A percentile compares a stretch with the other conserved stretches of the same genome.
Evolutionary conservation across 2,113 vertebrate genomes (phyloP).

Genomic region (Lipophrys pholis): DNA sequence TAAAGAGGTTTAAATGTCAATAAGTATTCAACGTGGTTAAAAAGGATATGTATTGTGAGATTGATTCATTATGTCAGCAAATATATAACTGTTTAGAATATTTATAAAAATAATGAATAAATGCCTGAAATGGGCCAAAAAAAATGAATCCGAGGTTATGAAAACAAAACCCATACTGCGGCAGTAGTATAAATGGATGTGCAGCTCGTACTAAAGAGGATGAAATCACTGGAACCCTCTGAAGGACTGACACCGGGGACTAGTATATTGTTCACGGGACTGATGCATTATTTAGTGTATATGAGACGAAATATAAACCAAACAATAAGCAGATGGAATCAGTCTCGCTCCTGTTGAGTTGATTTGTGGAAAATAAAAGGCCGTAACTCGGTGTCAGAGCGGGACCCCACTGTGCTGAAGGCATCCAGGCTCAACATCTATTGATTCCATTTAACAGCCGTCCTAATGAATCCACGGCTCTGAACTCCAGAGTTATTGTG

Average conservation of each 20-base stretch:
- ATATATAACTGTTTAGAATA: too few relatives aligned
- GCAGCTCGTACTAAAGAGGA: not conserved
- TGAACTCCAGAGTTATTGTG: slow-evolving; percentile 7
- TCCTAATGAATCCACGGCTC: slow-evolving; percentile 3
- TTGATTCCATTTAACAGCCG: slow-evolving; percentile 51
- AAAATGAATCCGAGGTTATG: too few relatives aligned
- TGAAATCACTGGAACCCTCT: not conserved
- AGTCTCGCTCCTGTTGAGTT: not conserved
- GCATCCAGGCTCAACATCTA: slow-evolving; percentile 26
- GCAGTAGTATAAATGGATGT: not conserved
- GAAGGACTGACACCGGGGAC: not conserved
- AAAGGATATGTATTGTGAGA: too few relatives aligned
- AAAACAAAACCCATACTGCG: too few relatives aligned
- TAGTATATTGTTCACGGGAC: not conserved
- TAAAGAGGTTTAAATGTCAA: too few relatives aligned
- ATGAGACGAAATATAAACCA: not conserved
- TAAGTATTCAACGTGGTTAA: too few relatives aligned
- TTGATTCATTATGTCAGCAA: too few relatives aligned
- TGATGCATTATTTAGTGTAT: not conserved
- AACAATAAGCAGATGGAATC: not conserved
- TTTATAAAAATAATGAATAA: too few relatives aligned
- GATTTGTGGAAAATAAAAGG: slow-evolving; percentile 9
- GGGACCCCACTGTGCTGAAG: slow-evolving; percentile 8
- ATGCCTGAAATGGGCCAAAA: too few relatives aligned
- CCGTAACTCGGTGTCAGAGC: not conserved